Conservation (phyloP, 2,113 vertebrate species). For the Shinisaurus crocodilurus region DNA sequence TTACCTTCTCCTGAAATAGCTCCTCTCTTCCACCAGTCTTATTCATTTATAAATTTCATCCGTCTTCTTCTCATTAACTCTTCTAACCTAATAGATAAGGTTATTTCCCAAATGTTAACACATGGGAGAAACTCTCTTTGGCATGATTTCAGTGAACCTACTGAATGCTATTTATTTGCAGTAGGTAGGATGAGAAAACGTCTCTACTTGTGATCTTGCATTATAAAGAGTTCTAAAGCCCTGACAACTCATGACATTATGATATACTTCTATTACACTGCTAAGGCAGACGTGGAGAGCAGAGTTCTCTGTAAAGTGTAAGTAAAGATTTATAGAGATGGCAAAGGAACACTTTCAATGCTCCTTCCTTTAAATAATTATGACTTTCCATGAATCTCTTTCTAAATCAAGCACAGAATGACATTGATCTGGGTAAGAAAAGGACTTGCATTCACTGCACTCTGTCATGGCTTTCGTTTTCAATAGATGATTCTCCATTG, state of each 20-base stretch:
- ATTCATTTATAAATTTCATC: slow-evolving; percentile 28
- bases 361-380: slow-evolving; percentile 83
- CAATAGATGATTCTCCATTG: slow-evolving; percentile 42
- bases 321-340: slow-evolving; percentile 81
- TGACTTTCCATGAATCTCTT: slow-evolving; percentile 80
- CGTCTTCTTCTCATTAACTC: slow-evolving; percentile 37
- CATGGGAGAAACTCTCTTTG: slow-evolving; percentile 17
- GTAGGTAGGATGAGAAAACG: slow-evolving; percentile 62
- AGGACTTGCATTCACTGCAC: slow-evolving; percentile 68
- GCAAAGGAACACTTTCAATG: slow-evolving; percentile 75
- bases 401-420: slow-evolving; percentile 80
- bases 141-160: slow-evolving; percentile 44
- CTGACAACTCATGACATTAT: slow-evolving; percentile 70
- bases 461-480: slow-evolving; percentile 43
- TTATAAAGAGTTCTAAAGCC: slow-evolving; percentile 59
- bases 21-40: not conserved
- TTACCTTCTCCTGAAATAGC: slow-evolving; percentile 28
- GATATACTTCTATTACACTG: slow-evolving; percentile 70
- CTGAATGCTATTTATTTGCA: slow-evolving; percentile 56
- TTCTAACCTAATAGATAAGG: slow-evolving; percentile 35
- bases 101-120: slow-evolving; percentile 35
- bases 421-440: slow-evolving; percentile 74
- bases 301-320: slow-evolving; percentile 74
- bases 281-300: slow-evolving; percentile 63
- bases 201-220: slow-evolving; percentile 66